Base-by-base conservation (phyloP, 2,888 invertebrate genomes). In the Diarsia dahlii region DNA sequence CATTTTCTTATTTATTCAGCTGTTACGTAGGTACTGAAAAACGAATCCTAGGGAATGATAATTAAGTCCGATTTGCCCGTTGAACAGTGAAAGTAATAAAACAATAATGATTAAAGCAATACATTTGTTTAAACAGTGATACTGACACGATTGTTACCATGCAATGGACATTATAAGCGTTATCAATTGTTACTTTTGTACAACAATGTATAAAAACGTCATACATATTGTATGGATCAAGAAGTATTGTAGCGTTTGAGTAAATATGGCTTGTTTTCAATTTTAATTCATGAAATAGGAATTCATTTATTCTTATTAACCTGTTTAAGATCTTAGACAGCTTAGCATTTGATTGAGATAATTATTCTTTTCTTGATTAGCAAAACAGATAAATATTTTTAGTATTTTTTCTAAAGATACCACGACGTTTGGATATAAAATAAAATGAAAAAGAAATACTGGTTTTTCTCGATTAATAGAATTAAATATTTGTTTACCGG, bases 71-170 rank as follows among this genome's bases (percentile, higher is more conserved):
- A 15, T 67, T 64, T 48, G 75, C 71, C 54, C 52, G 46, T 56
- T 65, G n/a, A 45, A 62, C 58, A 52, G 70, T 60, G 56, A 81
- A 84, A 76, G 72, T 64, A 48, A 64, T 67, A 56, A 63, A 73
- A 84, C 66, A 81, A 64, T 74, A 70, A 39, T 46, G 68, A 58
- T 84, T 66, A 60, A 71, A 64, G 58, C 58, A 63, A 84, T 60
- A 60, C 72, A 68, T 54, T 74, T 74, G 69, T 76, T 54, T 66
- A 83, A 83, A 83, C 74, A 79, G 3, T 74, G 66, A 70, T 83
- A 74, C 74, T 71, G 15, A 70, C 18, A 45, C 62, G 45, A 76
- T 74, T 68, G 71, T 83, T 71, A 64, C 79, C 60, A 71, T 58
- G 78, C 74, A 45, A 56, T 58, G 56, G 60, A 58, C 39, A 65